These are phyloP conservation scores for Poecilia velifera DNA, from an alignment of 2,797 vertebrate species.

Conservation along the genomic window DNA sequence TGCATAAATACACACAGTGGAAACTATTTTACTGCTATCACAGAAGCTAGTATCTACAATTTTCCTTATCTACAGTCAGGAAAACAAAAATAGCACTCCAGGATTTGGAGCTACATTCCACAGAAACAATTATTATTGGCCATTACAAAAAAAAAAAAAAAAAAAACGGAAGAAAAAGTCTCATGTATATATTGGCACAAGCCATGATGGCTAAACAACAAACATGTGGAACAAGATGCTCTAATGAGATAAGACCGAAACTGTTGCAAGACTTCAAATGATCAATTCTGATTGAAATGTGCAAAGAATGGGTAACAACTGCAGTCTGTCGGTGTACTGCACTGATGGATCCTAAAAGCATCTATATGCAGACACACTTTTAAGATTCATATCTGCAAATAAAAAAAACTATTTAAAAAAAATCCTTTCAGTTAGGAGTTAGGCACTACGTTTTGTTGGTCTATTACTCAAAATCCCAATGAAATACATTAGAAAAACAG, in stretches of 20 bases:
- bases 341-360: background rate
- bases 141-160: too few relatives aligned
- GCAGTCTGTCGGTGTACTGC: background rate
- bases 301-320: background rate
- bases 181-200: background rate
- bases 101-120: background rate
- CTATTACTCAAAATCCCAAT: background rate
- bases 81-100: background rate
- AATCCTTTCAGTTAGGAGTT: background rate
- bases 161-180: background rate
- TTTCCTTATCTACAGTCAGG: background rate
- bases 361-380: background rate
- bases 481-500: background rate
- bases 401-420: background rate
- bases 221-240: background rate
- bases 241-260: background rate
- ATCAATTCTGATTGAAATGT: background rate
- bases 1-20: background rate
- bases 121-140: too few relatives aligned
- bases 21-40: background rate
- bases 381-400: background rate
- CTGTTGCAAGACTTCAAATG: background rate
- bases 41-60: background rate
- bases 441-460: background rate
- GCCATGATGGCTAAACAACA: background rate